phyloP scores from a whole-genome alignment of 2,888 invertebrate species.

The Melipona beecheii region DNA sequence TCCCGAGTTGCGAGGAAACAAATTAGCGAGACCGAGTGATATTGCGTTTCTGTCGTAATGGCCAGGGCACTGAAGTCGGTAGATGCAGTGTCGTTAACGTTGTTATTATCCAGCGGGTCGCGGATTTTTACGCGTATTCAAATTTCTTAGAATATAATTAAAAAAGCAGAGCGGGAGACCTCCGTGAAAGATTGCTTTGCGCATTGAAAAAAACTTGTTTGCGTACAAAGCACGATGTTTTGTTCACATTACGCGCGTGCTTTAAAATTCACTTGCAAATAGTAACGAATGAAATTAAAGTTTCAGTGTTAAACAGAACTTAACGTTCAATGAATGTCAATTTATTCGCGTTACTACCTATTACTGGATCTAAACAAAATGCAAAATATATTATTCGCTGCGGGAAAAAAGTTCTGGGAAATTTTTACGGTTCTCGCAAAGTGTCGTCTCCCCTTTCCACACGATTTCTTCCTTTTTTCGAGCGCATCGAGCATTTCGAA shows the following conservation, averaged over 20 bases:
- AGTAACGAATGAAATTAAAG: too few species aligned
- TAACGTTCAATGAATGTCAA: too few species aligned
- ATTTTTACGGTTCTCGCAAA: neutral
- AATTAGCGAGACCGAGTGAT: slow-evolving; percentile 8
- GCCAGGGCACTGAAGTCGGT: neutral
- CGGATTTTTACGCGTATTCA: too few species aligned
- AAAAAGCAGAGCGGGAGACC: too few species aligned
- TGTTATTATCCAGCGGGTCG: neutral
- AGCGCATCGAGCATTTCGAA: slow-evolving; percentile 1
- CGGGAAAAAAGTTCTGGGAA: neutral
- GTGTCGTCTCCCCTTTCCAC: neutral
- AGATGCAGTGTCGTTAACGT: neutral
- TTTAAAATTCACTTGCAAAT: too few species aligned
- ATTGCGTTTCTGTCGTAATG: neutral
- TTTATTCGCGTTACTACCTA: neutral
- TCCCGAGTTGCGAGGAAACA: neutral
- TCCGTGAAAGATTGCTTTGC: too few species aligned
- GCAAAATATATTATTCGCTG: neutral
- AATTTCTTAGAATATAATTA: too few species aligned
- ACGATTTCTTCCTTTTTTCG: neutral
- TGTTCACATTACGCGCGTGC: too few species aligned
- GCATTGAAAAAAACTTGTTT: too few species aligned
- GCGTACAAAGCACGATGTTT: too few species aligned
- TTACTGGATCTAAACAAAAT: neutral
- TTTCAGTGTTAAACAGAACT: too few species aligned